phyloP scores from a whole-genome alignment of 2,888 invertebrate species.

The Tachina grossa region DNA sequence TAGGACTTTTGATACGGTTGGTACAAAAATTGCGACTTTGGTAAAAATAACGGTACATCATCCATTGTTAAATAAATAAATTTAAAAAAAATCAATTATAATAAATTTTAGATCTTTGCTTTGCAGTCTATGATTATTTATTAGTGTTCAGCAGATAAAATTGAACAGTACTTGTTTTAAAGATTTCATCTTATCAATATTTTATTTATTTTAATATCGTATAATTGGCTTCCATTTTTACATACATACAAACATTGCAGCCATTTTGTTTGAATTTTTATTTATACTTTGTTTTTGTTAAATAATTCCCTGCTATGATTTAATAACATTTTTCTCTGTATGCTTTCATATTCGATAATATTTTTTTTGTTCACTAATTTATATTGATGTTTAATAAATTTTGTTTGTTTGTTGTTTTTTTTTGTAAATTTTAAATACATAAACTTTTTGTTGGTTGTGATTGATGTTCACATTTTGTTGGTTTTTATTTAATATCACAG shows the following conservation, averaged over 20 bases:
- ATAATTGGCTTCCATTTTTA: constrained; percentile 38
- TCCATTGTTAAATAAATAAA: not conserved
- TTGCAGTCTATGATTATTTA: constrained; percentile 18
- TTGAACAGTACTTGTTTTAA: constrained; percentile 42
- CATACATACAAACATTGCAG: constrained; percentile 45
- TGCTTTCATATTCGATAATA: constrained; percentile 54
- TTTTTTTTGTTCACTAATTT: constrained; percentile 38
- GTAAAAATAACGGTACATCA: too few relatives aligned
- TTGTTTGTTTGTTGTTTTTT: constrained; percentile 52
- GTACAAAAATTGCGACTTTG: too few relatives aligned
- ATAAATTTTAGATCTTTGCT: constrained; percentile 31
- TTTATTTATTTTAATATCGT: constrained; percentile 17
- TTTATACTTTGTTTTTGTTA: constrained; percentile 58
- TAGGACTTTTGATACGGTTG: too few relatives aligned
- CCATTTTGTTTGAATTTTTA: constrained; percentile 50
- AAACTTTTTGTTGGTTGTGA: constrained; percentile 66
- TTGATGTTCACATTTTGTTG: constrained; percentile 69
- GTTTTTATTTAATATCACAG: constrained; percentile 70
- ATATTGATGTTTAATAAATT: constrained; percentile 61
- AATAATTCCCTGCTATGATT: constrained; percentile 69
- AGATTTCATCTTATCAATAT: constrained; percentile 32
- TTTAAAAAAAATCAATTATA: not conserved
- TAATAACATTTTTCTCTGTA: constrained; percentile 58
- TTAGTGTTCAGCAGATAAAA: constrained; percentile 44
- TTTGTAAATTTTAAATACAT: constrained; percentile 64